Evolutionary conservation across 1,140 invertebrate genomes (phyloP).

Genomic region (Akabosia matsudoensis): DNA sequence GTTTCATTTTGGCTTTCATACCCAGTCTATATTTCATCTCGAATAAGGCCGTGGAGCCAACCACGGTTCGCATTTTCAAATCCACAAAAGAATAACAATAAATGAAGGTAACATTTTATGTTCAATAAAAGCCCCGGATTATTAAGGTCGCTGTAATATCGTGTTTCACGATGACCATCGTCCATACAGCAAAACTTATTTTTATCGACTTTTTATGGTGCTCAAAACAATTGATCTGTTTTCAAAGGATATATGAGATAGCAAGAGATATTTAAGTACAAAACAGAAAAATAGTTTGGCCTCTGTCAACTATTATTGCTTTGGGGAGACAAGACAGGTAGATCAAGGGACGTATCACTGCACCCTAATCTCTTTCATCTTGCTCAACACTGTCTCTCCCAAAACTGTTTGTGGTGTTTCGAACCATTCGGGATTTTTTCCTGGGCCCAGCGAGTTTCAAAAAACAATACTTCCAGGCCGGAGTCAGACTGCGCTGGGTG

Average conservation of each 20-base stretch:
- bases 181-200: too few relatives aligned
- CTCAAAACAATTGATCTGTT: background rate
- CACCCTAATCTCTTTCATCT: background rate
- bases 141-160: too few relatives aligned
- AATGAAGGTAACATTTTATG: too few relatives aligned
- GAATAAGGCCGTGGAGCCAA: too few relatives aligned
- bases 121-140: too few relatives aligned
- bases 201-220: background rate
- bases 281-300: background rate
- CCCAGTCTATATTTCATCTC: too few relatives aligned
- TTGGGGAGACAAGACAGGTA: background rate
- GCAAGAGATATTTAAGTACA: background rate
- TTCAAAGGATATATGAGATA: too few relatives aligned
- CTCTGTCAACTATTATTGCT: background rate
- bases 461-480: background rate
- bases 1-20: too few relatives aligned
- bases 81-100: too few relatives aligned
- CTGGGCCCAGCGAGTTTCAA: background rate
- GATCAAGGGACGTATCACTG: constrained; percentile 3
- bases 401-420: background rate
- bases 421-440: background rate
- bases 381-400: background rate
- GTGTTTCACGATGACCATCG: too few relatives aligned
- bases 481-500: too few relatives aligned
- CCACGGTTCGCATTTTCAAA: too few relatives aligned